Conservation (phyloP, 2,797 vertebrate genomes). For the Prunella strophiata region DNA sequence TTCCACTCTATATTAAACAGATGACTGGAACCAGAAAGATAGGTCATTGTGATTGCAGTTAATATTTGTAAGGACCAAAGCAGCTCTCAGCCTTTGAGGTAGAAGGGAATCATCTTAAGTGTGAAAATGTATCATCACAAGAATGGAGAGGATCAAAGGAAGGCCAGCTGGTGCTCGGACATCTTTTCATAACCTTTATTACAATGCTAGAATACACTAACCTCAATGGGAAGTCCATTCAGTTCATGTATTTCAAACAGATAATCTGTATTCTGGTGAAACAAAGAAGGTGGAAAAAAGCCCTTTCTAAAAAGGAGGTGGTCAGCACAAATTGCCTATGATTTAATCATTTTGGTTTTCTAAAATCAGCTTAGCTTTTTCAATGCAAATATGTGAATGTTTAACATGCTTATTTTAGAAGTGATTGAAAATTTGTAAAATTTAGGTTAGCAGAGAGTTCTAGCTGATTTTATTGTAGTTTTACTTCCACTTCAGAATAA, state of each 20-base stretch:
- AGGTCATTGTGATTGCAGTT: constrained; percentile 68
- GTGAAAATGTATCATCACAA: constrained; percentile 73
- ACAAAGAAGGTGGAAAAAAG: constrained; percentile 50
- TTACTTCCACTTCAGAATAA: constrained; percentile 12
- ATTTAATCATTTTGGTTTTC: constrained; percentile 63
- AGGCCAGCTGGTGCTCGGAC: constrained; percentile 69
- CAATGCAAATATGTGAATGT: neutral
- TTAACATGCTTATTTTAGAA: constrained; percentile 20
- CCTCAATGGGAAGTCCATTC: constrained; percentile 69
- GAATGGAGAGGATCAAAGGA: constrained; percentile 71
- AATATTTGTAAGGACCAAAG: constrained; percentile 74
- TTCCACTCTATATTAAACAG: constrained; percentile 71
- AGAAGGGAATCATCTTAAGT: constrained; percentile 71
- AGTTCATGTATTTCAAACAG: constrained; percentile 57
- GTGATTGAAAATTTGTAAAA: neutral
- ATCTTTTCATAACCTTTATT: constrained; percentile 73
- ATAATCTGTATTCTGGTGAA: constrained; percentile 62
- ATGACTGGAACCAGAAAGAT: constrained; percentile 74
- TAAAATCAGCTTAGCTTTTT: constrained; percentile 49
- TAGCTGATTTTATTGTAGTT: neutral
- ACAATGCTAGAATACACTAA: constrained; percentile 68
- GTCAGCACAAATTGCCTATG: constrained; percentile 63
- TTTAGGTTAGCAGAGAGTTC: neutral
- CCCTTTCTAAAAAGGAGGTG: constrained; percentile 34
- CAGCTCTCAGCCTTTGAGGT: constrained; percentile 69